Base-by-base conservation (phyloP, 2,888 invertebrate species). In the Polydrusus cervinus region DNA sequence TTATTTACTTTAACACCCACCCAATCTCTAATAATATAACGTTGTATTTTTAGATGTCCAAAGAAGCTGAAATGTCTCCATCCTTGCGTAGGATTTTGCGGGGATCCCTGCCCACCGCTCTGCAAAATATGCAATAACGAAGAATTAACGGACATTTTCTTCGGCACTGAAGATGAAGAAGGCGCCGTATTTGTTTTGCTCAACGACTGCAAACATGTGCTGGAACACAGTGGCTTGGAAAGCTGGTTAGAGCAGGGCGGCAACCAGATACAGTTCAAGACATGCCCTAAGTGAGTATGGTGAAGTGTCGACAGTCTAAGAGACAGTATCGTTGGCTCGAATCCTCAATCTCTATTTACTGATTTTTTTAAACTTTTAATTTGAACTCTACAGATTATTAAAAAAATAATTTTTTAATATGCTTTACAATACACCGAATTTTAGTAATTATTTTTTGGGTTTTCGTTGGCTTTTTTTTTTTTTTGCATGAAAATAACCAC, bases 31-130 rank as follows among this genome's bases (percentile, higher is more conserved):
- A 34, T 3, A 7, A 34, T 34, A 34, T 47, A 16, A 5, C 16
- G 0, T 3, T 16, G 6, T 16, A 16, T 47, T 69, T 69, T 61
- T 18, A 74, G 74, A 30, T 76, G 76, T 57, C 14, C 18, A 8
- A 69, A 66, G 47, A 6, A 9, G 5, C 81, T 90, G 71, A 8
- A 80, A 0, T 91, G 91, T 81, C 90, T 90, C 0, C 91, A 91
- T 83, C 76, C 62, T 0, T 91, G 91, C 81, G 74, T 76, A 14
- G 75, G 75, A 18, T 78, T 78, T 61, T 78, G 76, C 40, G 76
- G 72, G 9, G 93, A 94, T 84, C 88, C 88, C 10, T 84, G 84
- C 68, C 83, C 83, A 14, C 70, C 66, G 8, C 72, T 81, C 62
- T 84, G 84, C 71, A 65, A 80, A 25, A 74, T 79, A 64, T 83